phyloP scores from a whole-genome alignment of 2,113 vertebrate genomes.

The Triplophysa rosa region DNA sequence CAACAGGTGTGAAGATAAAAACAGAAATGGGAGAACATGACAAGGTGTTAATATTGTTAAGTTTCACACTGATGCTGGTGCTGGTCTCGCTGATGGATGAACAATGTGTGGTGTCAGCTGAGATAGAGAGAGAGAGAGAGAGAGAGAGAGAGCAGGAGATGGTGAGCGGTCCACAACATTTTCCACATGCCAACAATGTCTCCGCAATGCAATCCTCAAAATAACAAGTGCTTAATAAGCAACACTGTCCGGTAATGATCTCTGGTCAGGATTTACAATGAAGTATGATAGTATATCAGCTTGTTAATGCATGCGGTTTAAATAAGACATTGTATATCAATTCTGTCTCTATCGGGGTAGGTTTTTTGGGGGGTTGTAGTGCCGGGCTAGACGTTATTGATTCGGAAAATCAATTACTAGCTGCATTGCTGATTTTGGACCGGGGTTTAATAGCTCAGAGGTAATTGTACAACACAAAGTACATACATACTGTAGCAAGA shows the following conservation, averaged over 20 bases:
- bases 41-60: conserved; percentile 14
- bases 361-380: not conserved
- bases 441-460: conserved; percentile 27
- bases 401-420: conserved; percentile 44
- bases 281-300: conserved; percentile 12
- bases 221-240: conserved; percentile 36
- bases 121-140: conserved; percentile 48
- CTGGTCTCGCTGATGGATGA: conserved; percentile 58
- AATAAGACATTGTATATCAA: conserved; percentile 21
- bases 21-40: conserved; percentile 14
- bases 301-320: conserved; percentile 19
- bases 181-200: conserved; percentile 18
- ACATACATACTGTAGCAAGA: conserved; percentile 25
- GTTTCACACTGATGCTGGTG: conserved; percentile 49
- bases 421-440: conserved; percentile 32
- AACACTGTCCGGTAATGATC: conserved; percentile 11
- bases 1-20: not conserved
- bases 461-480: conserved; percentile 42
- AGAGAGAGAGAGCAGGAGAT: conserved; percentile 50
- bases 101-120: conserved; percentile 57
- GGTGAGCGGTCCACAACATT: conserved; percentile 18
- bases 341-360: not conserved
- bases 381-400: conserved; percentile 44
- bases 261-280: conserved; percentile 30
- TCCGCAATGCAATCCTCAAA: conserved; percentile 1